Percentiles rank a stretch among this genome's conserved stretches.
phyloP scores from a whole-genome alignment of 2,797 vertebrate species.

The Stomatorhinus walkeri region DNA sequence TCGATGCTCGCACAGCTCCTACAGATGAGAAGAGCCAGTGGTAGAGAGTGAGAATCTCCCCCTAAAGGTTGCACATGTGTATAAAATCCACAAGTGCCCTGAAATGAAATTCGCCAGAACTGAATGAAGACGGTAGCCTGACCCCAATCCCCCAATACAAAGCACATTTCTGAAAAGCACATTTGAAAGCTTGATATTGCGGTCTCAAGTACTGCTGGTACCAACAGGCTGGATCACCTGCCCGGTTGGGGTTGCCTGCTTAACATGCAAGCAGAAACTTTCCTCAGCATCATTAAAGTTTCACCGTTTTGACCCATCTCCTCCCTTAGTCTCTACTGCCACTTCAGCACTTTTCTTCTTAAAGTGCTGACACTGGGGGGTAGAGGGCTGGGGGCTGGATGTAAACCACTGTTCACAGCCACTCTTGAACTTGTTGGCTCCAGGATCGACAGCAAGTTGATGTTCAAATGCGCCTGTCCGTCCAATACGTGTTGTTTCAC shows the following conservation, averaged over 20 bases:
- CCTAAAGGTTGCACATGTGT: neutral
- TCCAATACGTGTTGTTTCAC: neutral
- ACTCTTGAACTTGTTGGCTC: constrained; percentile 19
- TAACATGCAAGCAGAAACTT: constrained; percentile 46
- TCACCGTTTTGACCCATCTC: constrained; percentile 49
- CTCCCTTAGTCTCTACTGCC: constrained; percentile 15
- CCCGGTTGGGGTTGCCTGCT: neutral
- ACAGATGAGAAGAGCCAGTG: constrained; percentile 38
- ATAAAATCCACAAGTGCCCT: neutral
- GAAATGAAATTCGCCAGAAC: neutral
- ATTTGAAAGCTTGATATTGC: neutral
- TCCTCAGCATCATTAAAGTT: constrained; percentile 53
- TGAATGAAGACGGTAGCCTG: neutral
- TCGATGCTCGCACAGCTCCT: constrained; percentile 93
- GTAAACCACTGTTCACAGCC: constrained; percentile 6
- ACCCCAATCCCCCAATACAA: neutral
- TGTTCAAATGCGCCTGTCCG: neutral
- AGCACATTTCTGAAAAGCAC: neutral
- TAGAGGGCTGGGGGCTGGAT: neutral
- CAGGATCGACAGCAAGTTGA: constrained; percentile 11
- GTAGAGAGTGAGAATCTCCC: neutral
- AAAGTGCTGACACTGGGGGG: neutral
- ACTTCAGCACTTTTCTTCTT: constrained; percentile 44
- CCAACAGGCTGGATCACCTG: neutral
- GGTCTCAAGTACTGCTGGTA: neutral